Conservation (phyloP, 2,113 vertebrate genomes). For the Cyphomyrus plagiostoma region DNA sequence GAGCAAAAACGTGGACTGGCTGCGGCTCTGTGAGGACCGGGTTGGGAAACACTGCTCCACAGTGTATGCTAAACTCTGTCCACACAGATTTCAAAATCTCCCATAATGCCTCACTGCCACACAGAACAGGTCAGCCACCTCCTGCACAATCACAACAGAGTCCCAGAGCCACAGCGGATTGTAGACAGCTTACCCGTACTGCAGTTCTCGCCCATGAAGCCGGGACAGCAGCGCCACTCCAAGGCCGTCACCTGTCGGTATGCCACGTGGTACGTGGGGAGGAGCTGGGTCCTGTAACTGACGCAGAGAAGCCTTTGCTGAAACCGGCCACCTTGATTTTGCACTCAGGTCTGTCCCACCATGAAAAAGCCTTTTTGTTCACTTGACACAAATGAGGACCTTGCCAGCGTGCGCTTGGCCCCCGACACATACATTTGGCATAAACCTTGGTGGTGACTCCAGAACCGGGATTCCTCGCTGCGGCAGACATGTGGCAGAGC, state of each 20-base stretch:
- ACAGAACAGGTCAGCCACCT: neutral
- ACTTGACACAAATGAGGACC: neutral
- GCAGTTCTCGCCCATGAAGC: slow-evolving; percentile 79
- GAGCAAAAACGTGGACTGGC: neutral
- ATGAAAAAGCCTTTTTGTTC: neutral
- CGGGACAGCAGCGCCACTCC: slow-evolving; percentile 90
- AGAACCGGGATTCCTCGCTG: neutral
- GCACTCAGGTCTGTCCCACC: neutral
- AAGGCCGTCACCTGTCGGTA: slow-evolving; percentile 80
- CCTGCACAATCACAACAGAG: neutral
- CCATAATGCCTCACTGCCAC: neutral
- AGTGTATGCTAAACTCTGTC: neutral
- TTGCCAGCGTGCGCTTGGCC: neutral
- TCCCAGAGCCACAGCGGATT: neutral
- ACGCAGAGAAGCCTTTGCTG: slow-evolving; percentile 39
- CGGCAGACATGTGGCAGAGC: neutral
- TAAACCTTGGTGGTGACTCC: neutral
- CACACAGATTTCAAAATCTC: neutral
- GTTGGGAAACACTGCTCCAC: neutral
- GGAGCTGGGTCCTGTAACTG: slow-evolving; percentile 90
- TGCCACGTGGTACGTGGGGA: slow-evolving; percentile 79
- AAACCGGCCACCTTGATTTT: neutral
- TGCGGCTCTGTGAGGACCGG: neutral
- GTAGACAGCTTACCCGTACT: slow-evolving; percentile 69
- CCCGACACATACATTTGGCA: neutral